phyloP scores from a whole-genome alignment of 2,797 vertebrate genomes.

The Sebastes itinus region DNA sequence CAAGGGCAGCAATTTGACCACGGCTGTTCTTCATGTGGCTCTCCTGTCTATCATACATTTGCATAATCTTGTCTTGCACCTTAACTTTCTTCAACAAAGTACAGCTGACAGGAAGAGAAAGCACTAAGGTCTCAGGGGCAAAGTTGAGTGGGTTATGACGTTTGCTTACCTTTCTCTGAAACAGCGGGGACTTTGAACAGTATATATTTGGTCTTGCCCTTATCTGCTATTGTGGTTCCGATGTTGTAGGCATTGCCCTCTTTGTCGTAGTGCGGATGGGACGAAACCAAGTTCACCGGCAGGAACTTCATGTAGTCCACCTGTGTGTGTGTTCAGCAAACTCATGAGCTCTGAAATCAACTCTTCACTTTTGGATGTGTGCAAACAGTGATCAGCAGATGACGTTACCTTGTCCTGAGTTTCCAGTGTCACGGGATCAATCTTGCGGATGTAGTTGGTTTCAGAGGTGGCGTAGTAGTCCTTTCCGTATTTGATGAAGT shows the following conservation, averaged over 20 bases:
- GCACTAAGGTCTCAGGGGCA: neutral
- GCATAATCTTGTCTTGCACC: neutral
- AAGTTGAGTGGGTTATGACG: neutral
- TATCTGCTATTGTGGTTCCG: slow-evolving; percentile 92
- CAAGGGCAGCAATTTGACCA: neutral
- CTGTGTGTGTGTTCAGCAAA: slow-evolving; percentile 68
- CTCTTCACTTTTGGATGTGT: neutral
- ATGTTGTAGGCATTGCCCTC: slow-evolving; percentile 92
- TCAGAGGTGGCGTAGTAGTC: slow-evolving; percentile 92
- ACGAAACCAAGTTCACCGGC: slow-evolving; percentile 85
- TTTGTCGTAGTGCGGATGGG: slow-evolving; percentile 95
- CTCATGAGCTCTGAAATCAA: neutral
- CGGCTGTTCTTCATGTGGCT: neutral
- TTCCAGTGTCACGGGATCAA: slow-evolving; percentile 90
- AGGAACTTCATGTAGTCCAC: slow-evolving; percentile 92
- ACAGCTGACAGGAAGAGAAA: neutral
- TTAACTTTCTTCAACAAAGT: neutral
- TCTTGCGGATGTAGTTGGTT: slow-evolving; percentile 95
- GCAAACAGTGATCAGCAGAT: accelerated
- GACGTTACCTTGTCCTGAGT: slow-evolving; percentile 91
- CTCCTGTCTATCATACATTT: neutral
- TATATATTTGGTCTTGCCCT: slow-evolving; percentile 92
- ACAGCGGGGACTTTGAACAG: slow-evolving; percentile 90
- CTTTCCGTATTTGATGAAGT: slow-evolving; percentile 91
- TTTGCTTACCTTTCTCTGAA: slow-evolving; percentile 60